A percentile compares a stretch with the other conserved stretches of the same genome.
Conservation (phyloP, 2,888 invertebrate species). For the Drosophila anomalata region DNA sequence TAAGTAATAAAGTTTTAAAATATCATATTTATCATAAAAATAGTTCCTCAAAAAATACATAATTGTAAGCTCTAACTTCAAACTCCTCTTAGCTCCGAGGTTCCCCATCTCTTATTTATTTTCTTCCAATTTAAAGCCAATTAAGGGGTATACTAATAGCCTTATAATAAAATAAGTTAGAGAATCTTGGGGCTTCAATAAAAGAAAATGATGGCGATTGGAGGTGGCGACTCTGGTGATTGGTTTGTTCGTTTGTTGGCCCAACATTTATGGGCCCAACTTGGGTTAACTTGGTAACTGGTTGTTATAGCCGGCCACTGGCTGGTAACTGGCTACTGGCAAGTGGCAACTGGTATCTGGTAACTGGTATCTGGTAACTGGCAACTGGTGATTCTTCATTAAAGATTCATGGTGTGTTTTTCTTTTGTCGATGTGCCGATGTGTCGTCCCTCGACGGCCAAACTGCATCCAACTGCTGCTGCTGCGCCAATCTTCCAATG, state of each 20-base stretch:
- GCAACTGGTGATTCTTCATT: constrained; percentile 73
- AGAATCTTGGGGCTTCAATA: not conserved
- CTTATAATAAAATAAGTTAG: not conserved
- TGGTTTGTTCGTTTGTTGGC: constrained; percentile 2
- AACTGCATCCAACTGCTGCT: constrained; percentile 41
- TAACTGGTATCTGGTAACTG: constrained; percentile 37
- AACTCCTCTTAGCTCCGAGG: too few species aligned
- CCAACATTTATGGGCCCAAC: constrained; percentile 1
- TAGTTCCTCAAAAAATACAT: too few species aligned
- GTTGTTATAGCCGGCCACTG: not conserved
- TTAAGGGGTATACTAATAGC: not conserved
- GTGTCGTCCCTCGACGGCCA: constrained; percentile 37
- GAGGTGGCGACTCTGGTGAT: constrained; percentile 1
- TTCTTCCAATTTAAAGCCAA: too few species aligned
- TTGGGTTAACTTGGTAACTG: constrained; percentile 1
- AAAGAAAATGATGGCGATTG: constrained; percentile 2
- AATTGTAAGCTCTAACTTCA: too few species aligned
- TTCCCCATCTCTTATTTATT: too few species aligned
- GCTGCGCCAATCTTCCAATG: constrained; percentile 51
- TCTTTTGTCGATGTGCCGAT: constrained; percentile 55
- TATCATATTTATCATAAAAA: too few species aligned
- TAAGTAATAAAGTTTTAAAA: too few species aligned
- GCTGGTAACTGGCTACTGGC: not conserved
- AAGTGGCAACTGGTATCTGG: not conserved
- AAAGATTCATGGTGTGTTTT: constrained; percentile 82